A percentile compares a stretch with the other conserved stretches of the same genome.
phyloP scores from a whole-genome alignment of 2,113 vertebrate genomes.

The Ptychochromis oligacanthus region DNA sequence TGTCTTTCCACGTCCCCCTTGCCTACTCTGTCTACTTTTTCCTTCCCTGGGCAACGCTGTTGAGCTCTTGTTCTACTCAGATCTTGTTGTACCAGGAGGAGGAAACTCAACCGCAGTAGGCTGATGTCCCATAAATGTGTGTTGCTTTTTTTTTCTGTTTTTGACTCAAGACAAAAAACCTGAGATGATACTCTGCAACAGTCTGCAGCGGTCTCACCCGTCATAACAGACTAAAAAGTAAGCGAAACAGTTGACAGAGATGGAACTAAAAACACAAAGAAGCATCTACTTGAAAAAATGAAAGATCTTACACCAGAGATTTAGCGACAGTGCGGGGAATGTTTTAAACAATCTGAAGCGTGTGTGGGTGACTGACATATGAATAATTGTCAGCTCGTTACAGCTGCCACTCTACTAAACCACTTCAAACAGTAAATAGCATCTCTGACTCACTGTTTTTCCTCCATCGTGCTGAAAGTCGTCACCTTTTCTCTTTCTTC shows the following conservation, averaged over 20 bases:
- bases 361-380: constrained; percentile 56
- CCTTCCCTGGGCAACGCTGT: background rate
- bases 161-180: constrained; percentile 22
- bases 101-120: constrained; percentile 11
- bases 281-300: constrained; percentile 27
- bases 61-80: constrained; percentile 23
- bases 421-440: constrained; percentile 58
- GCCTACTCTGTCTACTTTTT: constrained; percentile 23
- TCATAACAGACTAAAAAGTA: constrained; percentile 36
- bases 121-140: background rate
- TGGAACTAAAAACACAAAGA: constrained; percentile 36
- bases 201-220: constrained; percentile 45
- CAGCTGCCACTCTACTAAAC: constrained; percentile 48
- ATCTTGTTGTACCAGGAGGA: constrained; percentile 16
- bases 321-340: constrained; percentile 36
- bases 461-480: constrained; percentile 17
- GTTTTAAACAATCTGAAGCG: constrained; percentile 48
- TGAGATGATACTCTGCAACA: constrained; percentile 13
- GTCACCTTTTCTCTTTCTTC: constrained; percentile 36
- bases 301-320: constrained; percentile 42
- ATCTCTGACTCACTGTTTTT: constrained; percentile 44
- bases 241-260: constrained; percentile 12
- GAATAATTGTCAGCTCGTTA: constrained; percentile 63
- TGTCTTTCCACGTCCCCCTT: background rate
- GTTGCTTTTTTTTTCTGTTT: background rate